Evolutionary conservation across 35 echinoderm and acorn worm species (phyloP).

Genomic region (Strongylocentrotus purpuratus): DNA sequence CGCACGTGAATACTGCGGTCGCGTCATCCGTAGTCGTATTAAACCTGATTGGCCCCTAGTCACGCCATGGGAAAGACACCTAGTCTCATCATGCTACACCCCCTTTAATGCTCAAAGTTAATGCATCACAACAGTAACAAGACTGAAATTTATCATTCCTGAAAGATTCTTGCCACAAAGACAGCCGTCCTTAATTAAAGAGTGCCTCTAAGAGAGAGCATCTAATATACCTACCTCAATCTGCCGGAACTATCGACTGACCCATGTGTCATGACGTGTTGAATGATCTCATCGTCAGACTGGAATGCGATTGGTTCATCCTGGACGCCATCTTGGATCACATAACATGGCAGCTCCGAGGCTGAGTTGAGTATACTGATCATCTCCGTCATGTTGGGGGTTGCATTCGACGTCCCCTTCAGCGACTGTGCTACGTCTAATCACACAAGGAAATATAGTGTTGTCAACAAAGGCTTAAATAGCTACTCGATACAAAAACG

Average conservation of each 20-base stretch:
- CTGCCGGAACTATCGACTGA: conserved; percentile 9
- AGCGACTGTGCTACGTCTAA: conserved; percentile 38
- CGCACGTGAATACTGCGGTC: too few relatives aligned
- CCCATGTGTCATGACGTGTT: conserved; percentile 41
- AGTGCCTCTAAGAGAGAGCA: not conserved
- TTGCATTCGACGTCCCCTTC: not conserved
- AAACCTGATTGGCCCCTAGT: too few relatives aligned
- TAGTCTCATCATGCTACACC: too few relatives aligned
- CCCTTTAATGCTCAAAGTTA: too few relatives aligned
- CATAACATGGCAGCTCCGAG: conserved; percentile 34
- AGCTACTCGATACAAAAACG: too few relatives aligned
- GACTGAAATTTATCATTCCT: too few relatives aligned
- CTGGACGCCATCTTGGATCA: not conserved
- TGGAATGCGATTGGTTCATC: conserved; percentile 29
- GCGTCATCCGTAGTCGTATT: too few relatives aligned
- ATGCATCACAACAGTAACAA: too few relatives aligned
- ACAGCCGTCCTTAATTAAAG: too few relatives aligned
- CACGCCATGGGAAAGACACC: too few relatives aligned
- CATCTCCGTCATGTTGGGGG: conserved; percentile 47
- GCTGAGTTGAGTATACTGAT: conserved; percentile 44
- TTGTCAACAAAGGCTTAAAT: too few relatives aligned
- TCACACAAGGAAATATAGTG: not conserved
- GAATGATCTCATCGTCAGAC: conserved; percentile 20
- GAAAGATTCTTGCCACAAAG: too few relatives aligned
- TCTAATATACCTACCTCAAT: conserved; percentile 24